Evolutionary conservation across 2,888 invertebrate genomes (phyloP).

Genomic region (Abrostola tripartita): DNA sequence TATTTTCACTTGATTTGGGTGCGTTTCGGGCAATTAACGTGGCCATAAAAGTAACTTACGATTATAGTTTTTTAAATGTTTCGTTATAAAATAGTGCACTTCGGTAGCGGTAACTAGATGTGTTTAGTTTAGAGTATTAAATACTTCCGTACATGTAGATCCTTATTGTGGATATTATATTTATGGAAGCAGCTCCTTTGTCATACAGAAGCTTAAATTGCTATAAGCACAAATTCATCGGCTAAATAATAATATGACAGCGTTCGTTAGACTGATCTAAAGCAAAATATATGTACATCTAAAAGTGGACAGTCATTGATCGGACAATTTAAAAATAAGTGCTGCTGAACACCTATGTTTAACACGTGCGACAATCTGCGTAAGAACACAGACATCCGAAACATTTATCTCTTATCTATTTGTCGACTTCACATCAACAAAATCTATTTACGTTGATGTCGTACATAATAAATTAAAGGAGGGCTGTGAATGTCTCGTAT

Average conservation of each 20-base stretch:
- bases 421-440: conserved; percentile 6
- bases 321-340: too few relatives aligned
- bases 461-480: conserved; percentile 76
- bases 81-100: conserved; percentile 22
- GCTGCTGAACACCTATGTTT: too few relatives aligned
- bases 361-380: conserved; percentile 12
- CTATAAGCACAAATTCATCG: too few relatives aligned
- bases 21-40: conserved; percentile 57
- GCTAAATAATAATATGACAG: too few relatives aligned
- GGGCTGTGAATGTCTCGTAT: conserved; percentile 77
- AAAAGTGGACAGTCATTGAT: too few relatives aligned
- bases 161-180: too few relatives aligned
- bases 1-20: conserved; percentile 53
- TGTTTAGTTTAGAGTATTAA: neutral
- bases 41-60: conserved; percentile 45
- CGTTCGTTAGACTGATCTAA: too few relatives aligned
- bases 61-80: conserved; percentile 47
- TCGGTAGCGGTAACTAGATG: conserved; percentile 8
- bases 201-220: too few relatives aligned
- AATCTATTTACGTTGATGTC: conserved; percentile 54
- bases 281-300: too few relatives aligned
- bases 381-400: conserved; percentile 25
- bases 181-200: too few relatives aligned
- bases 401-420: neutral
- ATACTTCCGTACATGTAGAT: neutral